These are phyloP conservation scores for Apamea anceps DNA, from an alignment of 2,888 invertebrate genomes.

Conservation along the genomic window DNA sequence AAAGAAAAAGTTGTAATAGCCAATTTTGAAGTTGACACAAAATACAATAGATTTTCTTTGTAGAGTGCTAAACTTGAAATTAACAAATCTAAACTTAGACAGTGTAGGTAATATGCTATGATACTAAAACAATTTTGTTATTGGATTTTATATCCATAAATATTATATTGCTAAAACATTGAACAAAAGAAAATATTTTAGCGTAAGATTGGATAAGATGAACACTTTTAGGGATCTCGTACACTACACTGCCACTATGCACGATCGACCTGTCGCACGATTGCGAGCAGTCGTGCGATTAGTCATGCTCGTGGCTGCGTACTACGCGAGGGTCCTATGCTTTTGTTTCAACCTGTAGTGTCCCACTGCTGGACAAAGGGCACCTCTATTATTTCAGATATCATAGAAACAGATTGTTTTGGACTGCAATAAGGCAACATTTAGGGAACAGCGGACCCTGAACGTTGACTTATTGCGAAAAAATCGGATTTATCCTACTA, in stretches of 20 bases:
- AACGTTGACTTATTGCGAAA: neutral
- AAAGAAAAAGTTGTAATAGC: slow-evolving; percentile 41
- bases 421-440: neutral
- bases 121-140: neutral
- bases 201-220: neutral
- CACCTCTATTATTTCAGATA: neutral
- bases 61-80: slow-evolving; percentile 34
- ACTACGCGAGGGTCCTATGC: neutral
- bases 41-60: slow-evolving; percentile 36
- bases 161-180: neutral
- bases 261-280: neutral
- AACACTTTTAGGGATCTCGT: neutral
- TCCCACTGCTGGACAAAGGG: neutral
- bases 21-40: slow-evolving; percentile 48
- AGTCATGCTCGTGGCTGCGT: neutral
- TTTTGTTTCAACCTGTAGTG: neutral
- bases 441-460: neutral
- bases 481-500: neutral
- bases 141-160: slow-evolving; percentile 10
- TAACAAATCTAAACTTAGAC: slow-evolving; percentile 23
- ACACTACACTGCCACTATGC: neutral
- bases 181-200: too few relatives aligned
- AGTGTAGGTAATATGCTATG: slow-evolving; percentile 10
- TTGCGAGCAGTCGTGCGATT: neutral
- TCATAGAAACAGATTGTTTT: too few relatives aligned